Evolutionary conservation across 2,888 invertebrate species (phyloP), one percentile per base, ranked within the genome.

Genomic region (Agonopterix subpropinquella): DNA sequence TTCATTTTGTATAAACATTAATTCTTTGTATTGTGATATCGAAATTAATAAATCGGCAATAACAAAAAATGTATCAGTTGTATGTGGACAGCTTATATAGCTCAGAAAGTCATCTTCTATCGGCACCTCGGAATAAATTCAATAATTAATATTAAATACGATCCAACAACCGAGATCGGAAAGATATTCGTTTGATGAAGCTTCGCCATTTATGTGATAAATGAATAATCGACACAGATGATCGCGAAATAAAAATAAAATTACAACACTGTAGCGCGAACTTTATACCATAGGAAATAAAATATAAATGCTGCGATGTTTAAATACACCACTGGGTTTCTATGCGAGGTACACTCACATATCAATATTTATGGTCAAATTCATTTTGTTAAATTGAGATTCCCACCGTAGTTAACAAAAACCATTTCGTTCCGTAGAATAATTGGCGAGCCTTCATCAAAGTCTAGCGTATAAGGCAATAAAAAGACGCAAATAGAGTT

Each of bases 141-240:
- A 59, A 64, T 72, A 71, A 73, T 75, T 77, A 73, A 71, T 70
- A 72, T 64, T 63, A 62, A 61, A 67, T 60, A 62, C 54, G 58
- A 59, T 64, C 57, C 62, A 56, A 58, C 57, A 47, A 56, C 58
- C 56, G 57, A 70, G 70, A 73, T 74, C 61, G 49, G 53, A 64
- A 58, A 76, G 71, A 76, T 75, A 76, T 68, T 69, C 63, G 61
- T 73, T 74, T 81, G 78, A 80, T 77, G 77, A 74, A 78, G 77
- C 67, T 70, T 60, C 65, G 67, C 76, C 65, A 78, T 81, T 80
- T 75, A 70, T 75, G 77, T 78, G 73, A 77, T 74, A 72, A 73
- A 81, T 80, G 73, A 80, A 69, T 73, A 76, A 77, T 77, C 66
- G 63, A 64, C 50, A 52, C 51, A 58, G 61, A 64, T 64, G 66